Evolutionary conservation across 2,888 invertebrate genomes (phyloP), one percentile per base, ranked within the genome.

Genomic region (Eugnorisma glareosa): DNA sequence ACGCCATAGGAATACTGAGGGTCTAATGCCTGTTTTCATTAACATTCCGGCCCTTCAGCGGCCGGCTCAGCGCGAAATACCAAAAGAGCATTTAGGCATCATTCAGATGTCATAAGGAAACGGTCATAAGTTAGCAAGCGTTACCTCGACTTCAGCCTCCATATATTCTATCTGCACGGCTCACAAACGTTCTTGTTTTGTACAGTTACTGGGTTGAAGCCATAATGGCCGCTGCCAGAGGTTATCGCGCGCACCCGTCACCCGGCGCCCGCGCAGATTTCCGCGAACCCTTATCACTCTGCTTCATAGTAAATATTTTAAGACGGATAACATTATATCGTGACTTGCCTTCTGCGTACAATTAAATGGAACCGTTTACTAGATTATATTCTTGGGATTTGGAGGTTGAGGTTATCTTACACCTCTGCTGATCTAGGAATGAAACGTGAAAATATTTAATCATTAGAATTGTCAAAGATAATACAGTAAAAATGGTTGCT

Each of bases 251-350:
- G 35, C 73, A 75, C 75, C 77, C n/a, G 48, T 35, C 72, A 76
- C 75, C 71, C 77, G 48, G 74, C 78, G 71, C 77, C 77, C 77
- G 75, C 73, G 74, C 61, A 75, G 83, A 88, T 89, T 88, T 88
- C 88, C 80, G 81, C 88, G 88, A 88, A 88, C 59, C 79, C 70
- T 82, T 89, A 89, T 89, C 89, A 75, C 40, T 73, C 13, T 35
- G 67, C 40, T 74, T 74, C 66, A 67, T 67, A 67, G 69, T 73
- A 66, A 76, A 81, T 83, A 75, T 61, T 82, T 76, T 74, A 72
- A 72, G 35, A 66, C 35, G 79, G 86, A 86, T 85, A 73, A 80
- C 40, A 69, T 64, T 64, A 74, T 78, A 69, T 72, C 69, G 43
- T 57, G 48, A 54, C 63, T 45, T 61, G 57, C 35, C 37, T 79